Evolutionary conservation across 2,888 invertebrate species (phyloP), one percentile per base, ranked within the genome.

Genomic region (Mimumesa dahlbomi): DNA sequence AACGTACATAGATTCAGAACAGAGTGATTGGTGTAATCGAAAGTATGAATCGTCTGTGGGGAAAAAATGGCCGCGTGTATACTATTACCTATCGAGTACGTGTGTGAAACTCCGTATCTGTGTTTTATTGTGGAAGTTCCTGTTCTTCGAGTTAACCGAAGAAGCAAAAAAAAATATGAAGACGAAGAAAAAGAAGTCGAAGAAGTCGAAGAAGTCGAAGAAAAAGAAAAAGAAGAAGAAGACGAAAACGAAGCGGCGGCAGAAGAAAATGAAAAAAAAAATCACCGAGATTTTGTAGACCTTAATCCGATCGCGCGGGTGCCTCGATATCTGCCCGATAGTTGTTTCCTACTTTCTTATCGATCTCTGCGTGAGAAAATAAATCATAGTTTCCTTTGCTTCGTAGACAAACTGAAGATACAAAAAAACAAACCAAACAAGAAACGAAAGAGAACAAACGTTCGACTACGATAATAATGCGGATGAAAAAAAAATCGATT

Each of bases 81-180:
- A 80, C 65, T 77, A 73, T 54, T 31, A 40, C 42, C 58, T 50
- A 48, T 62, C 40, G 50, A 66, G 54, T 66, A 56, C 68, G 67
- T 79, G 79, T 73, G 80, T 81, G 80, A 78, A 80, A 82, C 79
- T 82, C 67, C 69, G 82, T 83, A 83, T 85, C 81, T 84, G 84
- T 87, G 84, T 84, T 85, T 85, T 84, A 85, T 85, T 65, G 67
- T 54, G 88, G 84, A 88, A 85, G 87, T 88, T 88, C 86, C 87
- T 87, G 82, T 86, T 87, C 86, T 85, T 86, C 83, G 83, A 84
- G 79, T 66, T 58, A 64, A 52, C 53, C 57, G 52, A 56, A 67
- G n/a, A n/a, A n/a, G n/a, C n/a, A n/a, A 11, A 7, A 29, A 11
- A 25, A 16, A 18, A 22, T 11, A 22, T 18, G 22, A 42, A 13